Conservation (phyloP, 2,113 vertebrate genomes). For the Hydrochoerus hydrochaeris region DNA sequence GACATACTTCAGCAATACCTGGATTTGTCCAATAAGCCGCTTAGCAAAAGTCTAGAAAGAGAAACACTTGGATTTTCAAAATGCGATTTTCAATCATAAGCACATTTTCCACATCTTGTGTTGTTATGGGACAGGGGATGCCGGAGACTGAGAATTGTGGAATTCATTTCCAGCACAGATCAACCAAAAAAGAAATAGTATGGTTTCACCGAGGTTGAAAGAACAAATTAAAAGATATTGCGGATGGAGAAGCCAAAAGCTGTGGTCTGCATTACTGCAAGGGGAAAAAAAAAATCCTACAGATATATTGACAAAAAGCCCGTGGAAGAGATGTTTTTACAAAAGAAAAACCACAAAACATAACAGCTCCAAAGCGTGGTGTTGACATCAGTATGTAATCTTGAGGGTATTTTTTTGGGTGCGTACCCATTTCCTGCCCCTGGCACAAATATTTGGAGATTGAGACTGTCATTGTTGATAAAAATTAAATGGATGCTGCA, state of each 20-base stretch:
- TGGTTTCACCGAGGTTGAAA: conserved; percentile 53
- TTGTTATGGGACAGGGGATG: conserved; percentile 57
- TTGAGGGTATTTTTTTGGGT: conserved; percentile 73
- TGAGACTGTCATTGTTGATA: conserved; percentile 79
- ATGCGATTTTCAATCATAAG: conserved; percentile 77
- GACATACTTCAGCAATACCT: conserved; percentile 67
- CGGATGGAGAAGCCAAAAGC: not conserved
- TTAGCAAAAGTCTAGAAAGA: conserved; percentile 59
- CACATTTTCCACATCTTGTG: conserved; percentile 77
- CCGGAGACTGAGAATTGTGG: conserved; percentile 52
- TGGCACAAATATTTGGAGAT: conserved; percentile 80
- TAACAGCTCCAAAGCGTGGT: conserved; percentile 61
- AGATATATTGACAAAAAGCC: conserved; percentile 7
- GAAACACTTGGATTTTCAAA: conserved; percentile 64
- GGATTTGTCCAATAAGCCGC: conserved; percentile 63
- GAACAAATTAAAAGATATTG: conserved; percentile 66
- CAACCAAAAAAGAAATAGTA: conserved; percentile 49
- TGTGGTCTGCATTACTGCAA: not conserved
- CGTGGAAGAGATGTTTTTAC: conserved; percentile 69
- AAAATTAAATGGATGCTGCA: conserved; percentile 75
- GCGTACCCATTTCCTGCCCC: conserved; percentile 69
- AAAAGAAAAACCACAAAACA: conserved; percentile 77
- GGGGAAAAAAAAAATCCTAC: not conserved
- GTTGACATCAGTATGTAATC: conserved; percentile 80
- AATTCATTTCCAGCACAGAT: conserved; percentile 72